Percentiles rank a stretch among this genome's conserved stretches.
Evolutionary conservation across 1,140 invertebrate genomes (phyloP).

Genomic region (Sipha flava): DNA sequence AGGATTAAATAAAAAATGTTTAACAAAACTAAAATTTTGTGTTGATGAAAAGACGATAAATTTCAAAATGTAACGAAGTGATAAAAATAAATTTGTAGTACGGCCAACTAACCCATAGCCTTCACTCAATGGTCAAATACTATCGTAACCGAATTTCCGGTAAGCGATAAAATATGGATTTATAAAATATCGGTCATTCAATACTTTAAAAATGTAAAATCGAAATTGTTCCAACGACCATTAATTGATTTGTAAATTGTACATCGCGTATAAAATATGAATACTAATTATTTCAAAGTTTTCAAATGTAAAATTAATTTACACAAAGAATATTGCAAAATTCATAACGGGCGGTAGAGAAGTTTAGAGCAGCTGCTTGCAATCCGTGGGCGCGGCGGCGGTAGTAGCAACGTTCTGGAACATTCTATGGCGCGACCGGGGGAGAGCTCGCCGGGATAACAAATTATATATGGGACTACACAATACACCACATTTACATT

Average conservation of each 20-base stretch:
- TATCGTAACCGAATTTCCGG: constrained; percentile 16
- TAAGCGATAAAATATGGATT: background rate
- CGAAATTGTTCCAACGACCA: too few relatives aligned
- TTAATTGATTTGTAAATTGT: too few relatives aligned
- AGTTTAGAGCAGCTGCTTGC: background rate
- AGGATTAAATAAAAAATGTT: too few relatives aligned
- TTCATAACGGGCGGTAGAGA: background rate
- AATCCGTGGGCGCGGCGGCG: background rate
- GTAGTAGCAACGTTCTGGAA: background rate
- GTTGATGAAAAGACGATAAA: background rate
- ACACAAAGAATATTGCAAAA: background rate
- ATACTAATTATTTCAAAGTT: too few relatives aligned
- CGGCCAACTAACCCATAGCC: background rate
- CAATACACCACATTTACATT: too few relatives aligned
- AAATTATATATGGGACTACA: too few relatives aligned
- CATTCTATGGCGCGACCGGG: constrained; percentile 2
- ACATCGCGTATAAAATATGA: too few relatives aligned
- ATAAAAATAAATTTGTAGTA: background rate
- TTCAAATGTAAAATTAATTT: too few relatives aligned
- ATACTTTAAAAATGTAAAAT: background rate
- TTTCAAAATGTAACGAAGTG: background rate
- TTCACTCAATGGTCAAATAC: background rate
- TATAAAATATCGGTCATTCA: background rate
- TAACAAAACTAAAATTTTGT: too few relatives aligned
- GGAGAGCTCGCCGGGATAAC: background rate